Conservation (phyloP, 2,113 vertebrate species). For the Bubo scandiacus region DNA sequence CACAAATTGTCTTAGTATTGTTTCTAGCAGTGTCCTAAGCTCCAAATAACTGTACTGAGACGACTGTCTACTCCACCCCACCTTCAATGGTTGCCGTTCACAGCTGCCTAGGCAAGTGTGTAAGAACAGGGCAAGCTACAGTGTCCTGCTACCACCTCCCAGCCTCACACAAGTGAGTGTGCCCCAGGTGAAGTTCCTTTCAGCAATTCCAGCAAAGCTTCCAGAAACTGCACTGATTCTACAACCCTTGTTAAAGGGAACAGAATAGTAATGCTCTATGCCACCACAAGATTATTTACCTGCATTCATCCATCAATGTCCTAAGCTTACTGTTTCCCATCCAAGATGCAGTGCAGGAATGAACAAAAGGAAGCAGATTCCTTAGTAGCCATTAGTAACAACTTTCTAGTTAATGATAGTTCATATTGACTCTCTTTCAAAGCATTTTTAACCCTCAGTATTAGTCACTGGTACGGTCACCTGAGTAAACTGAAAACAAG, state of each 20-base stretch:
- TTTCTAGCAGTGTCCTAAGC: not conserved
- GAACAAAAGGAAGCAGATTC: not conserved
- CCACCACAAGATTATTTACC: conserved; percentile 5
- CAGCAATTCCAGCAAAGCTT: not conserved
- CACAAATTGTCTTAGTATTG: not conserved
- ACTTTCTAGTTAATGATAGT: not conserved
- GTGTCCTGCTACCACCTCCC: not conserved
- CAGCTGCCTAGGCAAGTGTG: not conserved
- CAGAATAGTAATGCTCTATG: not conserved
- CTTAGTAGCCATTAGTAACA: not conserved
- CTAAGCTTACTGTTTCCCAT: not conserved
- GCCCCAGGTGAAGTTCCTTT: not conserved
- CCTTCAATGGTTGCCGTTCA: not conserved
- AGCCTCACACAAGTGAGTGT: not conserved
- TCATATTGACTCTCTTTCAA: not conserved
- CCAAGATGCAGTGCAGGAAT: conserved; percentile 4
- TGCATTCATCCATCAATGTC: conserved; percentile 53
- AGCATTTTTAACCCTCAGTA: not conserved
- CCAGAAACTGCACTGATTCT: not conserved
- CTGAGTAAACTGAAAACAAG: not conserved
- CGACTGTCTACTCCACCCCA: not conserved
- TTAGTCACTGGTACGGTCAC: not conserved
- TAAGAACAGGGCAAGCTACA: not conserved
- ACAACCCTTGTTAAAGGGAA: not conserved
- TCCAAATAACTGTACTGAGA: not conserved